Conservation (phyloP, 1,140 invertebrate species). For the Eriocheir sinensis region DNA sequence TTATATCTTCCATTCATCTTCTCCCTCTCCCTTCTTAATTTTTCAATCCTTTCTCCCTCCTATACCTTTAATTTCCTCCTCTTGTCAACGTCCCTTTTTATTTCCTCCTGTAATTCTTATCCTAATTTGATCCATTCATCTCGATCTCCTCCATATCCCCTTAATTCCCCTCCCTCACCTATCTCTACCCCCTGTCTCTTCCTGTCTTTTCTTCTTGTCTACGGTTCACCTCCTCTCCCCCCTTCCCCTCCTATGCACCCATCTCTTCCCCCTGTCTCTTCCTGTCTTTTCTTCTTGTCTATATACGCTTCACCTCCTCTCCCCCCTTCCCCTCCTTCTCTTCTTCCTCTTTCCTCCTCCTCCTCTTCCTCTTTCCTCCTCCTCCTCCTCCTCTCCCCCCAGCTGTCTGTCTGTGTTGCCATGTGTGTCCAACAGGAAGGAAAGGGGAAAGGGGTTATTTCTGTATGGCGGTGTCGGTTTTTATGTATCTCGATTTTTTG, state of each 20-base stretch:
- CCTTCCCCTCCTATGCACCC: too few relatives aligned
- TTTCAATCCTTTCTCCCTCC: not conserved
- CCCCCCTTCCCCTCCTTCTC: too few relatives aligned
- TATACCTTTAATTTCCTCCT: not conserved
- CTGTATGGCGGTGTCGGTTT: too few relatives aligned
- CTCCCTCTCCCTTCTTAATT: not conserved
- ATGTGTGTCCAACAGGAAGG: too few relatives aligned
- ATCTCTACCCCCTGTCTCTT: too few relatives aligned
- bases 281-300: not conserved
- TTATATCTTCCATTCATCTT: not conserved
- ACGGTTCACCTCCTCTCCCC: too few relatives aligned
- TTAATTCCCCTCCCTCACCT: not conserved
- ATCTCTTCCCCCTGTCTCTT: not conserved
- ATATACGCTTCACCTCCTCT: not conserved
- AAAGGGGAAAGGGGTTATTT: too few relatives aligned
- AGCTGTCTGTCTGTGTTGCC: too few relatives aligned
- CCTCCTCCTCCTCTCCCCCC: too few relatives aligned
- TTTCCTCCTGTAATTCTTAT: not conserved
- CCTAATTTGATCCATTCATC: not conserved
- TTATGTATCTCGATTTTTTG: too few relatives aligned
- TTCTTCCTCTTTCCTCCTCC: not conserved
- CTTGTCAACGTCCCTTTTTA: not conserved
- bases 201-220: too few relatives aligned
- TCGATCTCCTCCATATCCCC: not conserved
- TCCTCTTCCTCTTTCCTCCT: not conserved